Base-by-base conservation (phyloP, 1,140 invertebrate genomes). In the Diprion similis region DNA sequence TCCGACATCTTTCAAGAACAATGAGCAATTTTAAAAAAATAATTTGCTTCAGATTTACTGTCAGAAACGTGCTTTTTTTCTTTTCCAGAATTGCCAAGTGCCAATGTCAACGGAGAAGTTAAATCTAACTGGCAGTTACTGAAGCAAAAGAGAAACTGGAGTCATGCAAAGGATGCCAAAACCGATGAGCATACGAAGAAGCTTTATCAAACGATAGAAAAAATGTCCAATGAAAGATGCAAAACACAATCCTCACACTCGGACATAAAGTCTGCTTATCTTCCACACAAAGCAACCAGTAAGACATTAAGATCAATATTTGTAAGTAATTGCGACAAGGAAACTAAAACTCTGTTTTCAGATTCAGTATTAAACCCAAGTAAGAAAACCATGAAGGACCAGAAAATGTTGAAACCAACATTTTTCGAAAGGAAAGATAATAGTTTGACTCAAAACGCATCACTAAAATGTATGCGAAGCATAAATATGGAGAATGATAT, bases 61-160 rank as follows among this genome's bases (percentile, higher is more conserved):
- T 37, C 6, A 37, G 24, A 37, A 37, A 37, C 2, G 0, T 37
- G 24, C 24, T 4, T 37, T 37, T 37, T 37, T 37, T 37, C 24
- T 37, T 37, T 37, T 37, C 24, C 24, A 37, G 24, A 37, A 37
- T 37, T 37, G 24, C 24, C 24, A 37, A 37, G 1, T 37, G 24
- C 24, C 24, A 37, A 37, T 37, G 24, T 37, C 24, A 37, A 37
- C 24, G 24, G 24, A 46, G 67, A 78, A 13, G 73, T 75, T 0
- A 80, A 80, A 15, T 76, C 78, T 0, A 72, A 77, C 46, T 82
- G 81, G 80, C 78, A 73, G 46, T 4, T 46, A 0, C 68, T 80
- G 8, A 75, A 66, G 45, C n/a, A 18, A 0, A 18, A 66, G 37
- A 68, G 37, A 10, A 68, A 71, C n/a, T 77, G 71, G 72, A 66